phyloP scores from a whole-genome alignment of 2,797 vertebrate genomes.

The Ctenochaetus hawaiiensis region DNA sequence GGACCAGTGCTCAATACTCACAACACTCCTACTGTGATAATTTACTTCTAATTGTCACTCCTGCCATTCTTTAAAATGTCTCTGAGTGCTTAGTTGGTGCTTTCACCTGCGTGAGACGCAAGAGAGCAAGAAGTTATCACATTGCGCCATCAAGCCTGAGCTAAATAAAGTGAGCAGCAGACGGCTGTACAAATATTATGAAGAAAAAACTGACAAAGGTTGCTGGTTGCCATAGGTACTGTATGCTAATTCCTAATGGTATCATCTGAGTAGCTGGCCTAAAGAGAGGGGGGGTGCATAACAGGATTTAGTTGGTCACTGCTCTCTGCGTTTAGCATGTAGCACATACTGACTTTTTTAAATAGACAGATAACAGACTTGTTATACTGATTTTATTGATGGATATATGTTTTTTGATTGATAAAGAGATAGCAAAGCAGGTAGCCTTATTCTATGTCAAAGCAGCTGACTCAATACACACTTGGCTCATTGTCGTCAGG shows the following conservation, averaged over 20 bases:
- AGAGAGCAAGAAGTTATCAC: conserved; percentile 72
- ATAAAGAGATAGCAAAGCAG: no score
- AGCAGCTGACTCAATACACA: not conserved
- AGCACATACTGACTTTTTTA: conserved; percentile 33
- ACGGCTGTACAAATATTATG: conserved; percentile 87
- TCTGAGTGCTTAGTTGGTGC: conserved; percentile 32
- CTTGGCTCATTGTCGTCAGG: not conserved
- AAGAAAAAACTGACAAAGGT: conserved; percentile 86
- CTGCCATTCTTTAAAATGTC: conserved; percentile 13
- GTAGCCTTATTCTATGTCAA: not conserved
- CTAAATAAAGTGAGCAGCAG: conserved; percentile 82
- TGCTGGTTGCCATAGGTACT: conserved; percentile 89
- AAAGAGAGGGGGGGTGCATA: conserved; percentile 57
- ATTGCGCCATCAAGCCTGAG: conserved; percentile 69
- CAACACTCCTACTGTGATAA: conserved; percentile 39
- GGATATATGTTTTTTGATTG: no score
- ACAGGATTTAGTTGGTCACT: conserved; percentile 70
- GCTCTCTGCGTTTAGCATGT: conserved; percentile 75
- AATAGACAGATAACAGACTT: not conserved
- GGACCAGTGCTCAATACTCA: conserved; percentile 18
- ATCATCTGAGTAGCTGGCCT: conserved; percentile 69
- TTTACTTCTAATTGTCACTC: conserved; percentile 29
- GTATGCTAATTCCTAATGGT: conserved; percentile 88
- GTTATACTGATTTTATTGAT: not conserved
- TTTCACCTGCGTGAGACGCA: conserved; percentile 61